These are phyloP conservation scores for Mareca strepera DNA, from an alignment of 2,797 vertebrate genomes.

Conservation along the genomic window DNA sequence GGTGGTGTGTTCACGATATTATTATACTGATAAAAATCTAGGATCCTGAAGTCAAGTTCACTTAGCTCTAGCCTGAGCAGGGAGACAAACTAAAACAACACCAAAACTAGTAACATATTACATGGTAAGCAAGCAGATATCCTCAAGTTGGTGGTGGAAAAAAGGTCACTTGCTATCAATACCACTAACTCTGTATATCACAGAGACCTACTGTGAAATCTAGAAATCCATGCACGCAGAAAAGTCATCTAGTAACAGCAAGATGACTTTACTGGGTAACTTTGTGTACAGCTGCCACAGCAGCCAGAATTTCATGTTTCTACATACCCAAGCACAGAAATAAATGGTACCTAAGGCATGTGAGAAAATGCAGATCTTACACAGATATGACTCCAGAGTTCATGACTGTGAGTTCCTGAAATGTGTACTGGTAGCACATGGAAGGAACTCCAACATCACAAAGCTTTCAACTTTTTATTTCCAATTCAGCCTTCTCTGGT, in stretches of 20 bases:
- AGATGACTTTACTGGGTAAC: neutral
- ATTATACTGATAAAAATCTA: neutral
- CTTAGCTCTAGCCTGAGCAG: neutral
- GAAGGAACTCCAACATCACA: neutral
- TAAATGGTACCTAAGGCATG: accelerated
- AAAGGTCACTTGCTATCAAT: neutral
- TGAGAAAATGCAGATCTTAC: neutral
- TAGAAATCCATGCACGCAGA: neutral
- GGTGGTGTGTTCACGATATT: neutral
- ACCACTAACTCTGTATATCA: neutral
- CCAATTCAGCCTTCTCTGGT: accelerated
- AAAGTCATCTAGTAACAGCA: neutral
- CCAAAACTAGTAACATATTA: neutral
- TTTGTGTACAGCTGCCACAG: neutral
- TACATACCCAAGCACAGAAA: neutral
- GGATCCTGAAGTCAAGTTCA: neutral
- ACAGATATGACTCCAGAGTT: neutral
- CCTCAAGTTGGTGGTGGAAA: neutral
- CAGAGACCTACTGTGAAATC: neutral
- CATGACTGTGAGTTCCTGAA: neutral
- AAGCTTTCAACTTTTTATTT: neutral
- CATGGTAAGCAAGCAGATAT: neutral
- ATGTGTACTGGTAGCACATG: neutral
- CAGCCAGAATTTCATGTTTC: neutral
- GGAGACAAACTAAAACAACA: neutral